Percentiles rank a stretch among this genome's conserved stretches.
Evolutionary conservation across 2,797 vertebrate genomes (phyloP).

Genomic region (Platyrinchus mystaceus): DNA sequence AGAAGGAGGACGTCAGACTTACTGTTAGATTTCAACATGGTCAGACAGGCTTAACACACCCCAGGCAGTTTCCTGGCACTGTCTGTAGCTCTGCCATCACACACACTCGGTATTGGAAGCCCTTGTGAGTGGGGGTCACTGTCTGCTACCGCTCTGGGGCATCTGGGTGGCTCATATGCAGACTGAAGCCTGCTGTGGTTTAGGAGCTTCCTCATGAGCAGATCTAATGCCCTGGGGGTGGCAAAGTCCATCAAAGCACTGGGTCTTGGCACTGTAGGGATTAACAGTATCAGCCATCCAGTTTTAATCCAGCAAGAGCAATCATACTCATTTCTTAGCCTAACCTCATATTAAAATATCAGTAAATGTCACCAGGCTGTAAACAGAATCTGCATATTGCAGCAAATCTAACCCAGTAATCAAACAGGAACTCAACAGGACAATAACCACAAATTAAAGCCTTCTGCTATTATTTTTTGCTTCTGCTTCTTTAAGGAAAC

Average conservation of each 20-base stretch:
- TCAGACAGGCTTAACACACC: too few relatives aligned
- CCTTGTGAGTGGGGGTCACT: neutral
- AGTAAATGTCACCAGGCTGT: neutral
- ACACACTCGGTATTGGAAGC: neutral
- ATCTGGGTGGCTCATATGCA: neutral
- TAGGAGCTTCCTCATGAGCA: neutral
- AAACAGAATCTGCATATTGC: neutral
- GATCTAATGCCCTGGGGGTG: neutral
- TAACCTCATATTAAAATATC: neutral
- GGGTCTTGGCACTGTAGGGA: neutral
- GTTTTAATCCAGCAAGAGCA: neutral
- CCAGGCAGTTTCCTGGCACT: neutral
- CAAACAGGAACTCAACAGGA: neutral
- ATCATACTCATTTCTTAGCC: neutral
- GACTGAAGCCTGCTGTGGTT: neutral
- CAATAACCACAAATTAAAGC: neutral
- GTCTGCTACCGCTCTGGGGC: neutral
- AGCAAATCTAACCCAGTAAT: neutral
- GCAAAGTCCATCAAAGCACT: neutral
- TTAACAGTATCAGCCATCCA: neutral
- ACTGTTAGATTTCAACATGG: rapidly evolving
- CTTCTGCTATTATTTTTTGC: neutral
- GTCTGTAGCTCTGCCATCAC: neutral
- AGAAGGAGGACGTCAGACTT: neutral
- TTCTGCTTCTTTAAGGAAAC: neutral